A percentile compares a stretch with the other conserved stretches of the same genome.
These are phyloP conservation scores for Cygnus buccinator DNA, from an alignment of 2,113 vertebrate genomes.

Conservation along the genomic window DNA sequence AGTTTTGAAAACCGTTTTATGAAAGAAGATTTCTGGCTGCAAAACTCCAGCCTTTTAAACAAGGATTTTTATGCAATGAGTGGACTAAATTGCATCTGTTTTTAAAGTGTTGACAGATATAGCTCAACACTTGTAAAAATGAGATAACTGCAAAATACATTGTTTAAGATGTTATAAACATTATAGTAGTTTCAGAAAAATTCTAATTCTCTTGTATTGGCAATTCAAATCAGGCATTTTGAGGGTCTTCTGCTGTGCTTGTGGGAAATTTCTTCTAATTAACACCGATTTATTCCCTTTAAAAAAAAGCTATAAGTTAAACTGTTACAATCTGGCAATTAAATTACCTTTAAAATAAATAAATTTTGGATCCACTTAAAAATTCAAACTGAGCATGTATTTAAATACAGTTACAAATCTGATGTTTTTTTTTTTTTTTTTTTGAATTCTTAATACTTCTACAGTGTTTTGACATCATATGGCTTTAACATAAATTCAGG, in stretches of 20 bases:
- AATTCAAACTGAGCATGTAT: background rate
- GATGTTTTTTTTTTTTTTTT: background rate
- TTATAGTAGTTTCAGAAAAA: background rate
- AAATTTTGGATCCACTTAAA: background rate
- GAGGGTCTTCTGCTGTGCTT: background rate
- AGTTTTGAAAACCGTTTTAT: background rate
- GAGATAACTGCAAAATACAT: background rate
- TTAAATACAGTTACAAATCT: background rate
- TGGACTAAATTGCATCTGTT: background rate
- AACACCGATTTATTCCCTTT: too few relatives aligned
- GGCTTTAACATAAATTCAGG: background rate
- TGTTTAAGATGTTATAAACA: background rate
- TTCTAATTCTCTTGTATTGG: background rate
- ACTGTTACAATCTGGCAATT: background rate
- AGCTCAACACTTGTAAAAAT: background rate
- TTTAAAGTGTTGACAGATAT: background rate
- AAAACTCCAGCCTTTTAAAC: background rate
- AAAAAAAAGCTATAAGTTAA: background rate
- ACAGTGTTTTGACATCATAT: background rate
- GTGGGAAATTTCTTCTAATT: background rate
- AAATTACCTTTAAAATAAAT: background rate
- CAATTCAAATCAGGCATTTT: background rate
- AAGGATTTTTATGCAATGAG: background rate
- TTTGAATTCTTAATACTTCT: background rate
- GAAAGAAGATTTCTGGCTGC: background rate